Evolutionary conservation across 2,797 vertebrate species (phyloP), one percentile per base, ranked within the genome.

Genomic region (Sternotherus odoratus): DNA sequence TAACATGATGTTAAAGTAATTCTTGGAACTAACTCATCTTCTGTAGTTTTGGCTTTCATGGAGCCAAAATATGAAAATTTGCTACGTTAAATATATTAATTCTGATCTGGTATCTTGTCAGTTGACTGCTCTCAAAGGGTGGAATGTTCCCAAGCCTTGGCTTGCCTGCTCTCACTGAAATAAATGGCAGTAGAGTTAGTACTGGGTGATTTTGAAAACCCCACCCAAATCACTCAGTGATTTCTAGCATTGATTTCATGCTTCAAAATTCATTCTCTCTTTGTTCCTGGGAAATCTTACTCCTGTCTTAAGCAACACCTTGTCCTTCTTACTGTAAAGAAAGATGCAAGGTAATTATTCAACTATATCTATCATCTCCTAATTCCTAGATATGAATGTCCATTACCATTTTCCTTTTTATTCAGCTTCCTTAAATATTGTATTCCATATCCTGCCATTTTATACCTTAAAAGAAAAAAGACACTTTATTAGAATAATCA

Each of bases 321-420:
- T 54, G 77, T 87, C 79, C 78, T 84, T 69, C 94, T 91, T 79
- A 9, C 21, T 87, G 11, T 89, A 48, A 80, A 93, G 75, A 77
- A 74, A 4, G 60, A 12, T 81, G 48, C 50, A 89, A 94, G 36
- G 15, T 56, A 56, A 33, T 60, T 60, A 94, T 54, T 83, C 84
- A 90, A 57, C 8, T 43, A 72, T 17, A 86, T 84, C 19, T 82
- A 36, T 26, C 83, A 50, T 48, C 11, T 79, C 72, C 49, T 93
- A 80, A 7, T 82, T 46, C 56, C 28, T 1, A 85, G 46, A 91
- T 85, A 0, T 60, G 49, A 17, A 69, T 74, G 33, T 86, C 33
- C n/a, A 82, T 82, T 83, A n/a, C 46, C n/a, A 2, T 30, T 33
- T 79, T 13, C 48, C 54, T 85, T 7, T 48, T 85, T 48, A 0